A percentile compares a stretch with the other conserved stretches of the same genome.
Conservation (phyloP, 2,888 invertebrate genomes). For the Synanthedon myopaeformis region DNA sequence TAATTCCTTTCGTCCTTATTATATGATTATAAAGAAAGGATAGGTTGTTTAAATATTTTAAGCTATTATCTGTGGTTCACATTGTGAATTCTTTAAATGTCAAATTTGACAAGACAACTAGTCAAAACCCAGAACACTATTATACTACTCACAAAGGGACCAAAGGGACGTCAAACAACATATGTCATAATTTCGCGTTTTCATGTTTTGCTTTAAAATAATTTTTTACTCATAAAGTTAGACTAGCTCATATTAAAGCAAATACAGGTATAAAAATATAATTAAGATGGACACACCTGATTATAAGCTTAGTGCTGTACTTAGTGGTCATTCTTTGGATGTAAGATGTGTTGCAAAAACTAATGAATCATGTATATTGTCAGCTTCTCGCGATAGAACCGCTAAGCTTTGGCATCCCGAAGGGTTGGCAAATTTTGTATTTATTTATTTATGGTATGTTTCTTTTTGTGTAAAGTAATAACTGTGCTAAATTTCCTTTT, state of each 20-base stretch:
- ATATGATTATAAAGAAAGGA: too few relatives aligned
- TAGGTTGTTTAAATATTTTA: too few relatives aligned
- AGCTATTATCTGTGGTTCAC: too few relatives aligned
- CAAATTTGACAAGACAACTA: too few relatives aligned
- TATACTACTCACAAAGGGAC: too few relatives aligned
- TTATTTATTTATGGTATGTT: neutral
- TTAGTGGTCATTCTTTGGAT: constrained; percentile 86
- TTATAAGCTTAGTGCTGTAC: constrained; percentile 83
- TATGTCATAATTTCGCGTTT: too few relatives aligned
- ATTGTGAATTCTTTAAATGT: too few relatives aligned
- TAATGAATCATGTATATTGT: constrained; percentile 80
- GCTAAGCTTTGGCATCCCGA: constrained; percentile 87
- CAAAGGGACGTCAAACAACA: too few relatives aligned
- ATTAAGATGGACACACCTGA: constrained; percentile 58
- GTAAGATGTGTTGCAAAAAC: constrained; percentile 80
- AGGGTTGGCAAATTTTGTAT: constrained; percentile 52
- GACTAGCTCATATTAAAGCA: too few relatives aligned
- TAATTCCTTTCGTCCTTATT: too few relatives aligned
- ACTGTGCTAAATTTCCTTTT: neutral
- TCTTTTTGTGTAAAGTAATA: neutral
- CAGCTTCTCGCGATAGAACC: constrained; percentile 90
- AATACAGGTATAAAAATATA: too few relatives aligned
- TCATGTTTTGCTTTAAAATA: neutral
- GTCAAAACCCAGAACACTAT: constrained; percentile 1
- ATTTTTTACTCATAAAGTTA: too few relatives aligned